Evolutionary conservation across 2,113 vertebrate genomes (phyloP), one percentile per base, ranked within the genome.

Genomic region (Ibidorhyncha struthersii): DNA sequence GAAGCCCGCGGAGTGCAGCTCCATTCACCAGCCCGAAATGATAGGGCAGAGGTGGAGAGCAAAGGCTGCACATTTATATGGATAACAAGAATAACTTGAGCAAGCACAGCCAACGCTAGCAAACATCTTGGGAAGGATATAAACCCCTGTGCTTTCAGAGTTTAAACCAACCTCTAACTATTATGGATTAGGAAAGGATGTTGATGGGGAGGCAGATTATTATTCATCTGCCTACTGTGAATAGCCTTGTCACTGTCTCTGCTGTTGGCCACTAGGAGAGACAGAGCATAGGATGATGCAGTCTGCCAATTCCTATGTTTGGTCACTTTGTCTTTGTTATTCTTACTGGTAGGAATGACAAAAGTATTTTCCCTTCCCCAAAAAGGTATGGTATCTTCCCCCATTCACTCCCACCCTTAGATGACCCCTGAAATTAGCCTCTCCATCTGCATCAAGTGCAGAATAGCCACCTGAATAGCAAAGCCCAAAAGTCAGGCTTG

Each of bases 21-120:
- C 87, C 67, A 78, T 93, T 93, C 87, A 85, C 87, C 62, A 55
- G 67, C 85, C 87, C 3, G 0, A 93, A 94, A 77, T 17, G 74
- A 53, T 10, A 80, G 74, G 91, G 89, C 91, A 96, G 84, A 85
- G 81, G 89, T 90, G 82, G 92, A 85, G 30, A 94, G 77, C 83
- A 84, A 76, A 95, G 86, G 71, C 91, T 96, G 77, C 62, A 43
- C 73, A 6, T 77, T 77, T 62, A 25, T 30, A 22, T 66, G 74
- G 84, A 52, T 80, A 90, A 90, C 17, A 77, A 73, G 86, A 95
- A 86, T 1, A 88, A 79, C 84, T 62, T 8, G 0, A 82, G 47
- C 62, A 58, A 90, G 63, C 38, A 85, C 29, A 71, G 82, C 53
- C 62, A 91, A 93, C 2, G 3, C 29, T 15, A 70, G 82, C 40